Base-by-base conservation (phyloP, 2,113 vertebrate species). In the Aphyosemion australe region DNA sequence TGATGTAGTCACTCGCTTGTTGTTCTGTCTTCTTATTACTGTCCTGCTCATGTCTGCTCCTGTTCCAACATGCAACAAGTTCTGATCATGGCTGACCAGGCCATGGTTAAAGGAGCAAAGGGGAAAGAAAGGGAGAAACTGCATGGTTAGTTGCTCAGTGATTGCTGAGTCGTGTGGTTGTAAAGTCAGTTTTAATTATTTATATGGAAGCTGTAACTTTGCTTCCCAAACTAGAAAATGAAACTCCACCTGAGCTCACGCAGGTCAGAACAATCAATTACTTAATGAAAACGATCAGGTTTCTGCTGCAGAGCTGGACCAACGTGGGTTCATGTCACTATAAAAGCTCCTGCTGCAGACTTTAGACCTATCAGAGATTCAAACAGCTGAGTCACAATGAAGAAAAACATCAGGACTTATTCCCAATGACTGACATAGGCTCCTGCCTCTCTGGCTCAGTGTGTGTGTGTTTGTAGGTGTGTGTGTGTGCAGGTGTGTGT, bases 241-340 rank as follows among this genome's bases (percentile, higher is more conserved):
- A 90, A 92, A 92, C 88, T 79, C 81, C 86, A 88, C 89, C 89
- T 90, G 60, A 86, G 84, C 76, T 83, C 74, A n/a, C 78, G 79
- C 83, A 86, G 88, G 89, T 85, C 90, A 88, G 69, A 53, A 65
- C 64, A 47, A 86, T 79, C 87, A 90, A 90, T 92, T 90, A 90
- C 87, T 88, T 90, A 89, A 90, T 92, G 87, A 90, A 90, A 90
- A 85, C 82, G 84, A 89, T 91, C 87, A 80, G 85, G 90, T 90
- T 91, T 89, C 88, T 81, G 63, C 74, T 74, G 82, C 68, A 50
- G 70, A 26, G 26, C 26, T 26, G 26, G 26, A 26, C 26, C 62
- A 26, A 8, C 34, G 7, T 37, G 26, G 26, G 26, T 4, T 26
- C 26, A 26, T n/a, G n/a, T n/a, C n/a, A n/a, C n/a, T n/a, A n/a